phyloP scores from a whole-genome alignment of 2,113 vertebrate species.

The Rhynchopsitta pachyrhyncha region DNA sequence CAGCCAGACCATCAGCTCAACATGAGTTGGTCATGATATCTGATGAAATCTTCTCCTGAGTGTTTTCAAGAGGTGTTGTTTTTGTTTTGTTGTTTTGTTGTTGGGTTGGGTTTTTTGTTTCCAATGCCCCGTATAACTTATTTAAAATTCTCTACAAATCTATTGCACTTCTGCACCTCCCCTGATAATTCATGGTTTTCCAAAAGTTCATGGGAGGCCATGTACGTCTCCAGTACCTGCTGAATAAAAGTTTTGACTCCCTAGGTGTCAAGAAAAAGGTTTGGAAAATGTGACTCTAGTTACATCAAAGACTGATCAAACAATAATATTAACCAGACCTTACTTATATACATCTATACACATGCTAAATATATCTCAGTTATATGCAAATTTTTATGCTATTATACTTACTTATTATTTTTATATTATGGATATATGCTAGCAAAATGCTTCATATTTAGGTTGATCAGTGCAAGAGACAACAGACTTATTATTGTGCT shows the following conservation, averaged over 20 bases:
- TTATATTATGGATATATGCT: rapidly evolving
- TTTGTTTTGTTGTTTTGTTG: too few species aligned
- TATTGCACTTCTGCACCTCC: neutral
- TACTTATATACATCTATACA: neutral
- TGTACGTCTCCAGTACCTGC: neutral
- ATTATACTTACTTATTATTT: neutral
- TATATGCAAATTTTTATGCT: neutral
- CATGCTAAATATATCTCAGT: neutral
- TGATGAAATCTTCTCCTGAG: neutral
- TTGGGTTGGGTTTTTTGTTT: neutral
- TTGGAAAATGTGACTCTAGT: neutral
- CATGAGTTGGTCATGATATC: neutral
- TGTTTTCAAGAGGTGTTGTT: neutral
- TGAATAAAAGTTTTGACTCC: neutral
- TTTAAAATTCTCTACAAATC: neutral
- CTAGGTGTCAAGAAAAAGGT: neutral
- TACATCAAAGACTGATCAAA: neutral
- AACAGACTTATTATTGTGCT: neutral
- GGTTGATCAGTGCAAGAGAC: neutral
- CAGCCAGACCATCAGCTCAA: neutral
- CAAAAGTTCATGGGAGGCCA: neutral
- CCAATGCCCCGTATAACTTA: rapidly evolving
- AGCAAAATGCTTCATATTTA: neutral
- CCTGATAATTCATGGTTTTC: neutral
- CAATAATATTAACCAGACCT: neutral